Evolutionary conservation across 2,113 vertebrate genomes (phyloP), one percentile per base, ranked within the genome.

Genomic region (Halcyon senegalensis): DNA sequence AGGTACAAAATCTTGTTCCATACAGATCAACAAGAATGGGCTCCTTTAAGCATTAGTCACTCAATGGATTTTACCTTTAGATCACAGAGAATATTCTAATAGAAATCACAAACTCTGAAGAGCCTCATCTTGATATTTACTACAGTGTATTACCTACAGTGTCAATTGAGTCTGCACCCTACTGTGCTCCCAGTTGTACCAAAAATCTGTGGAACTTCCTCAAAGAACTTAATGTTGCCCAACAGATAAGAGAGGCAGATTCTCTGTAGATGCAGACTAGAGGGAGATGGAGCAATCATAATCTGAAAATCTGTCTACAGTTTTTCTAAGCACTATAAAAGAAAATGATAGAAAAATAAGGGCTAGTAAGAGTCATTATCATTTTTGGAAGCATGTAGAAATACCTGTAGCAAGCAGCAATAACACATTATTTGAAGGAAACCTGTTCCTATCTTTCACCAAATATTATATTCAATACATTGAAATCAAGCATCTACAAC

Each of bases 181-280:
- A 48, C 24, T 0, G 0, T 89, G 14, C 13, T 83, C 12, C 4
- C 15, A 68, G 11, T 5, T 51, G 16, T 35, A 81, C 9, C 30
- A 81, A 72, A 55, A 66, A 74, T 18, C 16, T 67, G 10, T 74
- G 31, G n/a, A 74, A 81, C 37, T 75, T 74, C 31, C 31, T 84
- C 0, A 1, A 17, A 86, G 27, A 84, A 46, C 10, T 66, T 58
- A 14, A 13, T 76, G 14, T 19, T 73, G 28, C 41, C 16, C 33
- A 64, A 43, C 9, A 64, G 20, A 5, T 13, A 37, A 60, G 35
- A 56, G 7, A 70, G 4, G 7, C 23, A 79, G 16, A 79, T 73
- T 3, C 4, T 86, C 31, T 51, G 24, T 56, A 60, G 24, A 10
- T 69, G 28, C 43, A 87, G 41, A 43, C 37, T 48, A n/a, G 16